phyloP scores from a whole-genome alignment of 2,797 vertebrate genomes.

The Discoglossus pictus region DNA sequence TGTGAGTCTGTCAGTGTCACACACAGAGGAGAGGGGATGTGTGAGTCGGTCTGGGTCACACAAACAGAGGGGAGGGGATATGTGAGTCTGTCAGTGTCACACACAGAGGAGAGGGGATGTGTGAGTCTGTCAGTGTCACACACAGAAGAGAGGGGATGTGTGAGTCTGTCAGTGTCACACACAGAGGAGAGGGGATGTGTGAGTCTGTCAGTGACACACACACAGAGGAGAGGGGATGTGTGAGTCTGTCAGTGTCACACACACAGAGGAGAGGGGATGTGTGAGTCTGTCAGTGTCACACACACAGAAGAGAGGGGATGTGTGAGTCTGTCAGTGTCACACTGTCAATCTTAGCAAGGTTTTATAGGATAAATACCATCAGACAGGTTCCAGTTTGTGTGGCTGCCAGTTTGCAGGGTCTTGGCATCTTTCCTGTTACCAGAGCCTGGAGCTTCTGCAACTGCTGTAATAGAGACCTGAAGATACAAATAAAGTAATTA shows the following conservation, averaged over 20 bases:
- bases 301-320: neutral
- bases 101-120: conserved; percentile 46
- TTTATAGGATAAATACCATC: conserved; percentile 78
- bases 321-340: neutral
- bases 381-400: conserved; percentile 96
- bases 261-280: too few species aligned
- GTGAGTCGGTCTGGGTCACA: too few species aligned
- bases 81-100: too few species aligned
- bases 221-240: neutral
- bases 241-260: conserved; percentile 35
- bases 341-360: conserved; percentile 18
- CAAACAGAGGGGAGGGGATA: too few species aligned
- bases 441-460: conserved; percentile 94
- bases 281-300: neutral
- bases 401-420: conserved; percentile 93
- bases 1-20: too few species aligned
- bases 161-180: neutral
- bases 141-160: too few species aligned
- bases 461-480: conserved; percentile 94
- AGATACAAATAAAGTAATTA: conserved; percentile 20
- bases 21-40: too few species aligned
- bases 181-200: too few species aligned
- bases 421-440: conserved; percentile 91
- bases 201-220: neutral
- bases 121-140: too few species aligned